A percentile compares a stretch with the other conserved stretches of the same genome.
Conservation (phyloP, 2,797 vertebrate genomes). For the Pangasius macronema region DNA sequence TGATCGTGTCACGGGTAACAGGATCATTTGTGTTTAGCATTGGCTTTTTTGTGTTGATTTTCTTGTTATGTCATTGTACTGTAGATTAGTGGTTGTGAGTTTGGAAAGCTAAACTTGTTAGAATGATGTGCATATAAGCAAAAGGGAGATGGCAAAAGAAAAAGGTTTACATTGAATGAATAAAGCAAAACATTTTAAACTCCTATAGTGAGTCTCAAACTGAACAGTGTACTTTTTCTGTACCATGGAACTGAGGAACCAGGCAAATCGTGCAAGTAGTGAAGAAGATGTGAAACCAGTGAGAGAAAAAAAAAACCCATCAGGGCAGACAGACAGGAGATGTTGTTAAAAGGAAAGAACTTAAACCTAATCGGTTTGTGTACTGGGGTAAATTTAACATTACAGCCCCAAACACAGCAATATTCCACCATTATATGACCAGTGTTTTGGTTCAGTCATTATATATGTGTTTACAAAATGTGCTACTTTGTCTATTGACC, state of each 20-base stretch:
- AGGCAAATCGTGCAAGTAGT: neutral
- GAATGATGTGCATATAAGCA: neutral
- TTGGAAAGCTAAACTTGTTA: neutral
- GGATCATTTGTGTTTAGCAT: neutral
- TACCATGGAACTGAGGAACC: neutral
- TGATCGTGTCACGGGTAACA: neutral
- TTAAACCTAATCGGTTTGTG: neutral
- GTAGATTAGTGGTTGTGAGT: neutral
- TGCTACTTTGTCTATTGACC: neutral
- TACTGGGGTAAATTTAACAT: neutral
- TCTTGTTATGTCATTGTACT: neutral
- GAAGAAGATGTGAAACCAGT: neutral
- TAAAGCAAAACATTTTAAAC: neutral
- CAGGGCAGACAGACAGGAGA: neutral
- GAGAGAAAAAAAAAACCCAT: neutral
- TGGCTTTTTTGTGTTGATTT: neutral
- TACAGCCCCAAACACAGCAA: neutral
- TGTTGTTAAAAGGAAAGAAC: neutral
- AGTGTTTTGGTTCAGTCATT: neutral
- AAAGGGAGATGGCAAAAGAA: neutral
- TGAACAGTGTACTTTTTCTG: neutral
- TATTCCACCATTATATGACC: neutral
- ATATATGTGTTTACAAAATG: neutral
- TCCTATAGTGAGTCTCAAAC: neutral
- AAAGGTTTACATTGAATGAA: neutral